These are phyloP conservation scores for Ptychadena robeensis DNA, from an alignment of 2,797 vertebrate genomes.

Conservation along the genomic window DNA sequence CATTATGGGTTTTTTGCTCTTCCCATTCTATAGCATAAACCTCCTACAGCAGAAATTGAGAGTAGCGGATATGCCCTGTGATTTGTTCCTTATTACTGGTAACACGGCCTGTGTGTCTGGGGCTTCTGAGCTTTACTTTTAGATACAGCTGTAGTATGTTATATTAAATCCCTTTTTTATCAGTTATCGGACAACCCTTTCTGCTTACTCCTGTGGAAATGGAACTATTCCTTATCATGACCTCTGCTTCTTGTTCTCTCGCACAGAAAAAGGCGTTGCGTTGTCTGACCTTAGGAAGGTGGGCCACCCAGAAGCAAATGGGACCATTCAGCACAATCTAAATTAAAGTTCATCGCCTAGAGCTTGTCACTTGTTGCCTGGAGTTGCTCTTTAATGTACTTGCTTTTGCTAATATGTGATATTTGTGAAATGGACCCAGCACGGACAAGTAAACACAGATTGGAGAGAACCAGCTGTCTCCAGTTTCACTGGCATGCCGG, in stretches of 20 bases:
- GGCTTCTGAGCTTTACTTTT: no score
- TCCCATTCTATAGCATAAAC: no score
- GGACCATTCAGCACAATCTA: not conserved
- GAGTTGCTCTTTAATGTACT: not conserved
- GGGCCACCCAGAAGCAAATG: not conserved
- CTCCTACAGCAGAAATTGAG: no score
- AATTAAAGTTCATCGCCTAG: not conserved
- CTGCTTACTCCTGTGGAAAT: not conserved
- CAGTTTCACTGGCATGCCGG: constrained; percentile 30
- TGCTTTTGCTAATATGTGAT: not conserved
- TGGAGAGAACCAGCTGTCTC: constrained; percentile 37
- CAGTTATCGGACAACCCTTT: not conserved
- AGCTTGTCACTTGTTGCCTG: not conserved
- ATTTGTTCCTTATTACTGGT: no score
- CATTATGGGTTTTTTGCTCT: no score
- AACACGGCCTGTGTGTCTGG: no score
- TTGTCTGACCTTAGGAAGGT: not conserved
- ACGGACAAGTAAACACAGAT: constrained; percentile 31
- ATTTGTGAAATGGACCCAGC: constrained; percentile 17
- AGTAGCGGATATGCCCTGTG: no score
- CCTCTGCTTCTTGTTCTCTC: not conserved
- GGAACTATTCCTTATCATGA: no score
- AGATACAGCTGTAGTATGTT: no score
- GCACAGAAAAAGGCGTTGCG: no score
- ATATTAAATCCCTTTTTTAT: no score